phyloP scores from a whole-genome alignment of 2,797 vertebrate genomes.

The Coendou prehensilis region DNA sequence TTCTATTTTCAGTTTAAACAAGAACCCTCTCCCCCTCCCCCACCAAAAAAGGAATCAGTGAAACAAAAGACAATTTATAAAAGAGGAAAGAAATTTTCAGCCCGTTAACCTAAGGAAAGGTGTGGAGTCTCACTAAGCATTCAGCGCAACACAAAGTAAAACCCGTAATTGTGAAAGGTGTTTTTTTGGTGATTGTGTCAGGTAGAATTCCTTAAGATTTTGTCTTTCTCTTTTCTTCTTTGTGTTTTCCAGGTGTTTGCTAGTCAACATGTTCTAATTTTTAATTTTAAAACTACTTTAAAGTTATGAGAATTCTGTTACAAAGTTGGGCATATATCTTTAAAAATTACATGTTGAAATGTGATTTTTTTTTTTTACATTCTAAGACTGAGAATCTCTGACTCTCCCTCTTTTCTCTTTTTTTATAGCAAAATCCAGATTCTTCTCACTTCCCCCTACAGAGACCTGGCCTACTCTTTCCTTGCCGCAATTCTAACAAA shows the following conservation, averaged over 20 bases:
- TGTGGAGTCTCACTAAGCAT: neutral
- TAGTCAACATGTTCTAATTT: neutral
- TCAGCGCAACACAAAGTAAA: constrained; percentile 9
- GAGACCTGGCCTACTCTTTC: neutral
- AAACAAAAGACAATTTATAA: constrained; percentile 39
- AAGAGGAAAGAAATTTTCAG: neutral
- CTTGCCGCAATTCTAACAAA: neutral
- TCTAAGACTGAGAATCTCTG: constrained; percentile 5
- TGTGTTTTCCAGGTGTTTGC: neutral
- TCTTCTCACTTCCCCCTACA: neutral
- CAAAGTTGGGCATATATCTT: neutral
- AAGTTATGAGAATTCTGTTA: neutral
- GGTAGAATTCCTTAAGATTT: neutral
- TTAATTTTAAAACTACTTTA: constrained; percentile 30
- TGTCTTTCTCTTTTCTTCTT: neutral
- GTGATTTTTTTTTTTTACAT: neutral
- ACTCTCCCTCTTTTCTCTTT: neutral
- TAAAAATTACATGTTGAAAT: constrained; percentile 12
- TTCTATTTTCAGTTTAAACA: constrained; percentile 42
- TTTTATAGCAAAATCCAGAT: neutral
- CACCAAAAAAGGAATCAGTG: neutral
- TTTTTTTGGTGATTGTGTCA: neutral
- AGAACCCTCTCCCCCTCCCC: neutral
- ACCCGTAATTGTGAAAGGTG: neutral
- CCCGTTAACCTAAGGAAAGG: neutral